A percentile compares a stretch with the other conserved stretches of the same genome.
Evolutionary conservation across 1,140 invertebrate genomes (phyloP).

Genomic region (Scylla paramamosain): DNA sequence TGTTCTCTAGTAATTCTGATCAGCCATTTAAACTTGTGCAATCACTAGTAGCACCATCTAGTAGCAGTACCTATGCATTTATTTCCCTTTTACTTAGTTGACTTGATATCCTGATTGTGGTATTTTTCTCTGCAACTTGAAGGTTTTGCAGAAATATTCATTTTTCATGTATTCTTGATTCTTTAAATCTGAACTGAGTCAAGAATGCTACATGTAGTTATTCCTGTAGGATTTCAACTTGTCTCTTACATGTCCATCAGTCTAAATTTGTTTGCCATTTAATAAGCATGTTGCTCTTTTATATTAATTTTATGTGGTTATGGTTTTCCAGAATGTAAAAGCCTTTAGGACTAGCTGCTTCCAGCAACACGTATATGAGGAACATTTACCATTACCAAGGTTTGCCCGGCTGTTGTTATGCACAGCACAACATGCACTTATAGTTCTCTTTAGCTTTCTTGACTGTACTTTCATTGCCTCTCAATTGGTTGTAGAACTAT

Average conservation of each 20-base stretch:
- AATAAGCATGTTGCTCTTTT: slow-evolving; percentile 41
- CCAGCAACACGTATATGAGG: slow-evolving; percentile 71
- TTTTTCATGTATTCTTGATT: too few relatives aligned
- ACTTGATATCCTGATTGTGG: too few relatives aligned
- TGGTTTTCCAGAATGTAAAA: slow-evolving; percentile 75
- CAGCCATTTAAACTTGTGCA: too few relatives aligned
- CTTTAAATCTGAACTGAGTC: too few relatives aligned
- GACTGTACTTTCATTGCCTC: background rate
- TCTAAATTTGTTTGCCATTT: slow-evolving; percentile 52
- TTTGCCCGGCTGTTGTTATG: slow-evolving; percentile 57
- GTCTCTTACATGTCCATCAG: background rate
- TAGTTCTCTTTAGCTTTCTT: background rate
- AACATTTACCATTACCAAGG: slow-evolving; percentile 60
- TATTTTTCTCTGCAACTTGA: too few relatives aligned
- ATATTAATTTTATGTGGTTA: slow-evolving; percentile 57
- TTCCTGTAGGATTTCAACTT: background rate
- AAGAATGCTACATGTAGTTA: background rate
- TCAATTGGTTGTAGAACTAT: background rate
- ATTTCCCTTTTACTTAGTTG: too few relatives aligned
- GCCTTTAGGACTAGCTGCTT: slow-evolving; percentile 72
- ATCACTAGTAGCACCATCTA: too few relatives aligned
- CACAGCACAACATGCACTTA: slow-evolving; percentile 53
- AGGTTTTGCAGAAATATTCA: too few relatives aligned
- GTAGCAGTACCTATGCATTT: too few relatives aligned
- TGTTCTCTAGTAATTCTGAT: too few relatives aligned